Base-by-base conservation (phyloP, 2,888 invertebrate genomes). In the Tromatobia lineatoria region DNA sequence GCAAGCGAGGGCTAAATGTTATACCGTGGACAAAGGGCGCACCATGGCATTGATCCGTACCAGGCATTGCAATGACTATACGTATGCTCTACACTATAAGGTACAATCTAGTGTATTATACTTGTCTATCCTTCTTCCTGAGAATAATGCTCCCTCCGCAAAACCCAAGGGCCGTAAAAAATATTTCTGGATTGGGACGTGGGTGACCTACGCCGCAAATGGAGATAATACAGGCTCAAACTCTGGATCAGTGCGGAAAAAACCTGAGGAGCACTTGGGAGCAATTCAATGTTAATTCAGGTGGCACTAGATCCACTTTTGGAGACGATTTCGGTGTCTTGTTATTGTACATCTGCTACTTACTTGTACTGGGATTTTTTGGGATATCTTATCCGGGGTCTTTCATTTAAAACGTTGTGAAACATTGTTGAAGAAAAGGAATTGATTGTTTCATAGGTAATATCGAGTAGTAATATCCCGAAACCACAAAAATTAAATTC, bases 1-100 rank as follows among this genome's bases (percentile, higher is more conserved):
- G 80, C 71, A 69, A 73, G 59, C 80, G 73, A 87, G 81, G 64
- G 64, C 77, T 82, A 78, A 86, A 84, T 74, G 54, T 69, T 15
- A n/a, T 34, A 52, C 54, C 82, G 74, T 82, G 85, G 82, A 87
- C 86, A 81, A 82, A 73, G 78, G 67, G 20, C 29, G 23, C 23
- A 34, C 54, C 25, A 29, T 52, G n/a, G 15, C 71, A 50, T 23
- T 57, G 54, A 71, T 66, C 34, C 29, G 69, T 57, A 15, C 57
- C 61, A 45, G 13, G 50, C 52, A 69, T 47, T 34, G 52, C 50
- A 20, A 52, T 52, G 52, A 25, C 18, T 15, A 52, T 50, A 25
- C 57, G 15, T 25, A 38, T 61, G 34, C 50, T 50, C 11, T 57
- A 18, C 34, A 20, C 45, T n/a, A 59, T 59, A 42, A 34, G 50